Evolutionary conservation across 2,888 invertebrate species (phyloP), one percentile per base, ranked within the genome.

Genomic region (Aethes cnicana): DNA sequence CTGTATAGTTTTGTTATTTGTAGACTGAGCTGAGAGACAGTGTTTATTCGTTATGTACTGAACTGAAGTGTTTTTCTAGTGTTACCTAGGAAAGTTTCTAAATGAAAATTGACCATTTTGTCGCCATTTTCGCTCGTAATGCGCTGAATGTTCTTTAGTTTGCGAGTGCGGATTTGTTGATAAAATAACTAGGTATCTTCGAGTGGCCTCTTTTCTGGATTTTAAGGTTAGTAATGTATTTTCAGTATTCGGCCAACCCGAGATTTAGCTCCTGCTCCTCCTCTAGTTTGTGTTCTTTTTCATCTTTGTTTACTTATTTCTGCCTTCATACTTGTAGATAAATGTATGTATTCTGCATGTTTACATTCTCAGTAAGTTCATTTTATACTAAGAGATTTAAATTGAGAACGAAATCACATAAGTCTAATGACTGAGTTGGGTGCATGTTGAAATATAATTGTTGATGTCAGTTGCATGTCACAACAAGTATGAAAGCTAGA

Each of bases 121-220:
- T 76, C 77, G 77, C 75, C 77, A 76, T 76, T 72, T 76, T 74
- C 71, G 39, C 66, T 66, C 58, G 66, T 68, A 60, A 55, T 70
- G 64, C 61, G 60, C 67, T 72, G 67, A 69, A 69, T 66, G 66
- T 68, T 69, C 60, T 42, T 55, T 28, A 42, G 54, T 58, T 58
- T 36, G 43, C 39, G 37, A 25, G 44, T 37, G 44, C 18, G 44
- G n/a, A 37, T 37, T 44, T 37, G 37, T 42, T 42, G 42, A 30
- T 36, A 20, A 12, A 14, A 37, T 5, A 6, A 25, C 12, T 35
- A n/a, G n/a, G n/a, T 32, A 5, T 23, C 11, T 39, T 50, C 30
- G 20, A 21, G 30, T 21, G 30, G 30, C 23, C 23, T 35, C 18
- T 17, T 7, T 39, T 32, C 32, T 44, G 37, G 25, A 52, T 52